phyloP scores from a whole-genome alignment of 2,797 vertebrate genomes.

The Alfaro cultratus region DNA sequence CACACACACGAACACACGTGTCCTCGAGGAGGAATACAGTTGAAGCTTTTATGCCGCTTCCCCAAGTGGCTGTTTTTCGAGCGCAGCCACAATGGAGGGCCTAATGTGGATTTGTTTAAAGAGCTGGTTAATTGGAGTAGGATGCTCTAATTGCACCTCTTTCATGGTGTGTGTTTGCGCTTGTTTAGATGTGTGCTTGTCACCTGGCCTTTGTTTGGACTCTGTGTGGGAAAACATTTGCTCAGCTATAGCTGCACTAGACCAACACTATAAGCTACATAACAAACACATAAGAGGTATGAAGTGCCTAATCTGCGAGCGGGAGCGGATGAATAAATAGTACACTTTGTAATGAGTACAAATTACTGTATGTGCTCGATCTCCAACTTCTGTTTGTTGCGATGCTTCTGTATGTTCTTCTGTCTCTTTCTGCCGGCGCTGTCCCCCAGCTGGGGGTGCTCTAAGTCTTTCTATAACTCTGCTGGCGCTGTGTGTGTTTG shows the following conservation, averaged over 20 bases:
- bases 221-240: constrained; percentile 79
- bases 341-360: constrained; percentile 35
- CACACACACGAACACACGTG: constrained; percentile 24
- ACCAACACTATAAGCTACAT: constrained; percentile 68
- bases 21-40: constrained; percentile 78
- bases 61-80: constrained; percentile 85
- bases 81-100: constrained; percentile 82
- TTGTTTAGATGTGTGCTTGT: constrained; percentile 48
- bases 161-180: constrained; percentile 62
- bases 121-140: constrained; percentile 86
- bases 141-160: constrained; percentile 86
- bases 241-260: constrained; percentile 71
- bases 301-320: constrained; percentile 57
- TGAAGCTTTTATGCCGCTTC: constrained; percentile 82
- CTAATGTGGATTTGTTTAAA: constrained; percentile 87
- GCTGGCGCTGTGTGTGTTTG: constrained; percentile 1
- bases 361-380: constrained; percentile 27
- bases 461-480: constrained; percentile 66
- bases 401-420: constrained; percentile 15
- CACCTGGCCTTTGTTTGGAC: constrained; percentile 80
- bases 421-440: constrained; percentile 25
- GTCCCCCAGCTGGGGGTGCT: constrained; percentile 75
- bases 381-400: constrained; percentile 25
- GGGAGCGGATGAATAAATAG: constrained; percentile 36
- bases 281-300: constrained; percentile 55